Base-by-base conservation (phyloP, 2,888 invertebrate species). In the Eupithecia subumbrata region DNA sequence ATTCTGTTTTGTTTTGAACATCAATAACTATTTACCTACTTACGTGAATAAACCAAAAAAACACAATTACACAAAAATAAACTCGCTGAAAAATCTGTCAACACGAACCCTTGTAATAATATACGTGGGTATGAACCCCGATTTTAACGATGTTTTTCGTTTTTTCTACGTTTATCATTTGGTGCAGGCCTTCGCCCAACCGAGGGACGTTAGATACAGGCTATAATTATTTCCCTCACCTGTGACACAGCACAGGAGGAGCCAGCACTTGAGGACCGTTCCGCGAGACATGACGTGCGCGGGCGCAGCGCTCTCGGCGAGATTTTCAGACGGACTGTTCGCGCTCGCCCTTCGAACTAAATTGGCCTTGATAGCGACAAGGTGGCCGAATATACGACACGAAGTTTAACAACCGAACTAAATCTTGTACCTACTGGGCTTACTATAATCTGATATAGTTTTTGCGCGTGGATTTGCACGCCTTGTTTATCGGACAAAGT, bases 261-360 rank as follows among this genome's bases (percentile, higher is more conserved):
- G 81, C 63, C 72, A 71, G 43, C 52, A 72, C 72, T 71, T 63
- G 71, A 73, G 63, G 25, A 71, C 7, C 25, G 67, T 72, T 67
- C n/a, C 70, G 68, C 69, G 71, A 37, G 30, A 70, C 70, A 74
- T 68, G 68, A 77, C 66, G 74, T 48, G 72, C 63, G 69, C 75
- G 74, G 43, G 30, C 75, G 72, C 63, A 64, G 68, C 73, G 77
- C 75, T 75, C 52, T 45, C 70, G 74, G 84, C 80, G 77, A 60
- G 60, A 25, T 60, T 25, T 60, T 60, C 60, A 60, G 73, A 71
- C 70, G 75, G 79, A 80, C 75, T 77, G 81, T 69, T 78, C 70
- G 75, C 90, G 91, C 90, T 91, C 90, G 91, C 91, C 91, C 90
- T 91, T 89, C 88, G 86, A 78, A 79, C 83, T 84, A 84, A 85